A percentile compares a stretch with the other conserved stretches of the same genome.
These are phyloP conservation scores for Ommatoiulus sabulosus DNA, from an alignment of 2,888 invertebrate genomes.

Conservation along the genomic window DNA sequence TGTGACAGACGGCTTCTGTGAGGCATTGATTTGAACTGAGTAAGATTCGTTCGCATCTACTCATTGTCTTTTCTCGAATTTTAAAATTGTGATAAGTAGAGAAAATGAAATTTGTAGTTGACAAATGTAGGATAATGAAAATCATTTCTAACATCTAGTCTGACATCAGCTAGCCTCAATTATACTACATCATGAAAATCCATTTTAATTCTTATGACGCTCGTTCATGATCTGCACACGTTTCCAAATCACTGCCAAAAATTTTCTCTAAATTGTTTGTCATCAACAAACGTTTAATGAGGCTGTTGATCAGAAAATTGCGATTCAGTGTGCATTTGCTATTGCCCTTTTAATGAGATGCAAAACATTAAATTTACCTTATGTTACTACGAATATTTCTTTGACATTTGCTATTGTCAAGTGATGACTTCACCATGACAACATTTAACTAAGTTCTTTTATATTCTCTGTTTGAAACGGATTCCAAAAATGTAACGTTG, in stretches of 20 bases:
- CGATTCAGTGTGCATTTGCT: neutral
- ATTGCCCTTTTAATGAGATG: neutral
- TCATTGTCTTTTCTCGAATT: neutral
- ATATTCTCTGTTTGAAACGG: neutral
- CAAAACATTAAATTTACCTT: neutral
- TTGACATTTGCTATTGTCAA: neutral
- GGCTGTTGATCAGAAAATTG: neutral
- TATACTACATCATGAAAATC: neutral
- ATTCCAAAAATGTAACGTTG: neutral
- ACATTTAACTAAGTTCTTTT: neutral
- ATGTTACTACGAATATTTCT: neutral
- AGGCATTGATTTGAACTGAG: neutral
- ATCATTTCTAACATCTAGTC: neutral
- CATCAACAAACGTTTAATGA: neutral
- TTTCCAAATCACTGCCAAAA: neutral
- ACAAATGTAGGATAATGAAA: neutral
- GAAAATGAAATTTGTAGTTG: neutral
- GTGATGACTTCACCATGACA: slow-evolving; percentile 14
- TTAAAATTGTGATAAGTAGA: neutral
- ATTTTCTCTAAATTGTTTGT: neutral
- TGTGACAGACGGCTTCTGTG: neutral
- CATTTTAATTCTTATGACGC: neutral
- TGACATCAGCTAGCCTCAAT: neutral
- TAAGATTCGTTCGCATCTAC: neutral
- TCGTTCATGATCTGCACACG: neutral